phyloP scores from a whole-genome alignment of 2,113 vertebrate genomes.

The Laticauda colubrina region DNA sequence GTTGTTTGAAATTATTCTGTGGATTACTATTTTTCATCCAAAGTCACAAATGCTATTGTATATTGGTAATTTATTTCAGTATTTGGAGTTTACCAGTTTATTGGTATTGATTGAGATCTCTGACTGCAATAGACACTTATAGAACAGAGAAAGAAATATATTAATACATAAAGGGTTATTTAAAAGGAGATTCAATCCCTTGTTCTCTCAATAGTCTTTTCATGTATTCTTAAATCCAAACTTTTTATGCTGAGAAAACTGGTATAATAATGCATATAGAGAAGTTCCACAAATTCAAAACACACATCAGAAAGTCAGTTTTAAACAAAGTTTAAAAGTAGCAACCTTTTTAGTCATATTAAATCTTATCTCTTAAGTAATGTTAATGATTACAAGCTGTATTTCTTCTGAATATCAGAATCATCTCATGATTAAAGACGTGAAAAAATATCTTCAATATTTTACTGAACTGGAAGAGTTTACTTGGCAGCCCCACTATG shows the following conservation, averaged over 20 bases:
- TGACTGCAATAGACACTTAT: neutral
- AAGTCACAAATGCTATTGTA: neutral
- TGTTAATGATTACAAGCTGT: neutral
- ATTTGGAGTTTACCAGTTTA: neutral
- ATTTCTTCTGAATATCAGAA: neutral
- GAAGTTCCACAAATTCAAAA: neutral
- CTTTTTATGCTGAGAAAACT: neutral
- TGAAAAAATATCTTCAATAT: neutral
- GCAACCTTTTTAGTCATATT: neutral
- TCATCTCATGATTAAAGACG: neutral
- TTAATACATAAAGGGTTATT: neutral
- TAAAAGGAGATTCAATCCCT: neutral
- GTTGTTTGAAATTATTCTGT: neutral
- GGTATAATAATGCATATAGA: neutral
- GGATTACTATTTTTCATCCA: neutral
- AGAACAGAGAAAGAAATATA: neutral
- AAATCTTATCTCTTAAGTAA: neutral
- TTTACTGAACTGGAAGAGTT: neutral
- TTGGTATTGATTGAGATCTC: neutral
- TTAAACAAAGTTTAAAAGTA: neutral
- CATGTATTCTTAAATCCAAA: neutral
- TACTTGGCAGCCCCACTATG: neutral
- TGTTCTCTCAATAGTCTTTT: neutral
- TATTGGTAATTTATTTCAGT: neutral
- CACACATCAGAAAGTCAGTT: neutral